Evolutionary conservation across 2,113 vertebrate species (phyloP).

Genomic region (Ia io): DNA sequence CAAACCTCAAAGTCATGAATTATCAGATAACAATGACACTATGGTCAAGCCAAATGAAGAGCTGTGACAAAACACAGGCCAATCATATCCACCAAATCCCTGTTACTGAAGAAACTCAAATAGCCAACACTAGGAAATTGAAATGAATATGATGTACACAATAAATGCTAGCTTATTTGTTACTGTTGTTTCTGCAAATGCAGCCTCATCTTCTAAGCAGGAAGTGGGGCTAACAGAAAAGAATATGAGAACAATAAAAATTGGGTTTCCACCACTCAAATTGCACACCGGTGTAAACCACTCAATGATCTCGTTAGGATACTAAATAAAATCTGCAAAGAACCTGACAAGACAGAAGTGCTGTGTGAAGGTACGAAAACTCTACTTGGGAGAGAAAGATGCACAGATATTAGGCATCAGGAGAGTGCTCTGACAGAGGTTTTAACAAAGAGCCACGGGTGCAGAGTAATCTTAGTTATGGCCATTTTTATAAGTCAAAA

Average conservation of each 20-base stretch:
- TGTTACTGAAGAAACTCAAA: not conserved
- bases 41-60: not conserved
- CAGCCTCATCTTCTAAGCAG: conserved; percentile 18
- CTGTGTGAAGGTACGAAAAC: not conserved
- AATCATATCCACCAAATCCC: not conserved
- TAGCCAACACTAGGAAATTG: not conserved
- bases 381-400: not conserved
- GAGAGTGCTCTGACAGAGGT: not conserved
- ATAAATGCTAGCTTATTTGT: not conserved
- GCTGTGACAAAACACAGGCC: not conserved
- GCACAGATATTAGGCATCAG: not conserved
- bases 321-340: not conserved
- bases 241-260: not conserved
- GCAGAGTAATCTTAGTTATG: not conserved
- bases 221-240: not conserved
- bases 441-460: not conserved
- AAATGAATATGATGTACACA: not conserved
- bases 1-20: not conserved
- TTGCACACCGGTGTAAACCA: not conserved
- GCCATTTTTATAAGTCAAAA: not conserved
- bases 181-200: not conserved
- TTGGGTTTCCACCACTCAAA: not conserved
- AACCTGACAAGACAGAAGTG: not conserved
- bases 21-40: not conserved
- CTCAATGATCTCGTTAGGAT: not conserved